Base-by-base conservation (phyloP, 2,113 vertebrate species). In the Halcyon senegalensis region DNA sequence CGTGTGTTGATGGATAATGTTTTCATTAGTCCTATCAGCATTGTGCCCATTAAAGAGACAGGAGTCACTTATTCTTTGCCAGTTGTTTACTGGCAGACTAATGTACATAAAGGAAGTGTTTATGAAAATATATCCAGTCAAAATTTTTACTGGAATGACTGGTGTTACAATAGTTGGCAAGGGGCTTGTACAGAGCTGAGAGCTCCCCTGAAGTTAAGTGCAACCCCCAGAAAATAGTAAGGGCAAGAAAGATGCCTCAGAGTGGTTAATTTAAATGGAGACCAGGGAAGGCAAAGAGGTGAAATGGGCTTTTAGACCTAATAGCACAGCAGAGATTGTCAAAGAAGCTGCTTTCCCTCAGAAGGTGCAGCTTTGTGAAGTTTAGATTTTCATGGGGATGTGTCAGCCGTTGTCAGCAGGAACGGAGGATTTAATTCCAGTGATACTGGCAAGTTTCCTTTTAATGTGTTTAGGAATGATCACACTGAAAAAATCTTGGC, bases 41-140 rank as follows among this genome's bases (percentile, higher is more conserved):
- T 27, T 1, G 0, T 25, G 46, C 46, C 48, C 0, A 0, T 58
- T 90, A 46, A 33, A 51, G 53, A 72, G 13, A 16, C 63, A 83
- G 72, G 27, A 89, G 68, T 25, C 50, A 20, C 30, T 90, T 46
- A 10, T 8, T 86, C 10, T 53, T 89, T 74, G 41, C 23, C 41
- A 50, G 4, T 37, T 69, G 51, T 82, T 94, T 84, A 41, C 81
- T 50, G 62, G 50, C 5, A 69, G 55, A 74, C 28, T 25, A 60
- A 46, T 13, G 10, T 23, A 60, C 13, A 3, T 30, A 84, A 83
- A 90, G 3, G 21, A 85, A 83, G 12, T 2, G 0, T 28, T 84
- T 66, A 41, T 37, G 30, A 50, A 76, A 84, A 69, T 17, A 10
- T 4, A 2, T 17, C 14, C 75, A 41, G 50, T 56, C 30, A 67